Evolutionary conservation across 2,113 vertebrate species (phyloP).

Genomic region (Natator depressus): DNA sequence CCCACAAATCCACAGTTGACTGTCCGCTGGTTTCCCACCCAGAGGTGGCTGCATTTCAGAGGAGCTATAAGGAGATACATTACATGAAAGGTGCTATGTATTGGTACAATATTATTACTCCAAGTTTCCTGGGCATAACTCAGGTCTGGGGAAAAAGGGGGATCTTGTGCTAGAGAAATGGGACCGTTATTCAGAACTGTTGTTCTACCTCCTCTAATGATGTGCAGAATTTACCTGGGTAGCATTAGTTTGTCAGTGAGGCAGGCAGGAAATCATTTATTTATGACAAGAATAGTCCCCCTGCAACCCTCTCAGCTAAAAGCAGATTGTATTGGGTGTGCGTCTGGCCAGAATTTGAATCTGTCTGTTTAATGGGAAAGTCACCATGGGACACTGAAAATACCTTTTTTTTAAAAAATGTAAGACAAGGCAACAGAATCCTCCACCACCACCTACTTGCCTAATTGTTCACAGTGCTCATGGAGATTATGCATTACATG

Average conservation of each 20-base stretch:
- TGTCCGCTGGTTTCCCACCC: background rate
- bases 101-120: background rate
- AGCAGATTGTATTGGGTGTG: background rate
- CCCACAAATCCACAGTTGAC: rapidly evolving
- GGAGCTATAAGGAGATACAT: background rate
- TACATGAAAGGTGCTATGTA: background rate
- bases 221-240: background rate
- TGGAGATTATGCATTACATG: background rate
- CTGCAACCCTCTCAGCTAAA: rapidly evolving
- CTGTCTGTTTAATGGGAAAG: background rate
- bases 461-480: background rate
- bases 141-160: background rate
- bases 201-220: background rate
- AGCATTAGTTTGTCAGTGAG: background rate
- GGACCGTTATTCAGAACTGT: background rate
- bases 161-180: background rate
- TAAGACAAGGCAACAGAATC: background rate
- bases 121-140: background rate
- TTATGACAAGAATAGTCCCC: background rate
- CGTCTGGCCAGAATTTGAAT: rapidly evolving
- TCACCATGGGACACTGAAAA: background rate
- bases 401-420: background rate
- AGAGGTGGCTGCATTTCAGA: background rate
- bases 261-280: background rate
- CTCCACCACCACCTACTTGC: background rate